Percentiles rank a stretch among this genome's conserved stretches.
Conservation (phyloP, 2,888 invertebrate species). For the Pollenia angustigena region DNA sequence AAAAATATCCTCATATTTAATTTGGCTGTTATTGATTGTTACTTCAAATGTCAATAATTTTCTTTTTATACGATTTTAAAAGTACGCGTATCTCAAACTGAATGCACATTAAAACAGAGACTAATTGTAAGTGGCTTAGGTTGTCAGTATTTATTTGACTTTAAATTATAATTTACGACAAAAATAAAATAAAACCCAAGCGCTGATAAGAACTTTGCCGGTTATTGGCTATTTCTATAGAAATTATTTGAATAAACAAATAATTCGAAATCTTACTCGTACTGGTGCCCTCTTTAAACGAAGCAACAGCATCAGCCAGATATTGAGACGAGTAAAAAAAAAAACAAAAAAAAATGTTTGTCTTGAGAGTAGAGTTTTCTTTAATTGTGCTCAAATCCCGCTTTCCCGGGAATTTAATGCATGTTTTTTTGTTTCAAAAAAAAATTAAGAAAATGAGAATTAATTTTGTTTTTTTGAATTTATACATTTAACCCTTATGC, state of each 20-base stretch:
- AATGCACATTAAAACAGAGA: conserved; percentile 50
- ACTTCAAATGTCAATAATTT: not conserved
- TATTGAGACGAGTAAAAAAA: not conserved
- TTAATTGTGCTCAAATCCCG: too few relatives aligned
- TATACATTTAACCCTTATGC: too few relatives aligned
- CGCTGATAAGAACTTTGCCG: conserved; percentile 47
- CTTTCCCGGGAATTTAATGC: too few relatives aligned
- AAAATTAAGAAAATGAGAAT: too few relatives aligned
- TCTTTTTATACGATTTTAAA: not conserved
- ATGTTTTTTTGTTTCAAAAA: too few relatives aligned
- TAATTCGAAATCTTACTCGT: conserved; percentile 1
- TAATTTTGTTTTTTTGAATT: too few relatives aligned
- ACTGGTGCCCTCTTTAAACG: not conserved
- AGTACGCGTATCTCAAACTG: conserved; percentile 4
- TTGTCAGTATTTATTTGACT: conserved; percentile 64
- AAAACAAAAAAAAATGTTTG: not conserved
- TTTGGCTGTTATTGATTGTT: not conserved
- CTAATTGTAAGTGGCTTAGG: conserved; percentile 29
- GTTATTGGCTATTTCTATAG: conserved; percentile 35
- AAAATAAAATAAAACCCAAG: conserved; percentile 14
- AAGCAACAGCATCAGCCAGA: not conserved
- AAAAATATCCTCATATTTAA: conserved; percentile 35
- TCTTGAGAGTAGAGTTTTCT: too few relatives aligned
- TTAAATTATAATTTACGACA: conserved; percentile 18
- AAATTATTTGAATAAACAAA: conserved; percentile 26